Percentiles rank a stretch among this genome's conserved stretches.
Conservation (phyloP, 2,113 vertebrate species). For the Cavia porcellus region DNA sequence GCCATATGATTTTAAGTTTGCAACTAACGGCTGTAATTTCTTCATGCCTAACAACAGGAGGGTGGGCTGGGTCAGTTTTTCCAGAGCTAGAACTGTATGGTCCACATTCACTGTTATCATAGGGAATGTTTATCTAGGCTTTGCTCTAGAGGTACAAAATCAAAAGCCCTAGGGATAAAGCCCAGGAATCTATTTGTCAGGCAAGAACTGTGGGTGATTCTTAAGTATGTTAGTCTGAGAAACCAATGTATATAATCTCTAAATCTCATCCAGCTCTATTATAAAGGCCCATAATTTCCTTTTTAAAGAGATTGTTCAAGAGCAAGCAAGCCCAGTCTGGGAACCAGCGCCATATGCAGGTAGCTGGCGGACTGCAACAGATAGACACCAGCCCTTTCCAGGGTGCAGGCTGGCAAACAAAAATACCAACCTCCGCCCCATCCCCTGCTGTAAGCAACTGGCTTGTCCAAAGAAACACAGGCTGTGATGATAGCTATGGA, state of each 20-base stretch:
- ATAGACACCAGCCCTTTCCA: no score
- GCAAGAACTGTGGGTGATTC: not conserved
- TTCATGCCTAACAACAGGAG: not conserved
- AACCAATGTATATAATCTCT: not conserved
- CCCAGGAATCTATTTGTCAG: not conserved
- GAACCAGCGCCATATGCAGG: no score
- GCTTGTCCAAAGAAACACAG: no score
- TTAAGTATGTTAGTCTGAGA: not conserved
- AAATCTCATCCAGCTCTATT: not conserved
- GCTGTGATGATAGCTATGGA: no score
- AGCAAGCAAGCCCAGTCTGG: no score
- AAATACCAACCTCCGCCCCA: no score
- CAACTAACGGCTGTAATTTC: not conserved
- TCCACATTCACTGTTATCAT: not conserved
- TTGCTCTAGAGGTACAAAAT: not conserved
- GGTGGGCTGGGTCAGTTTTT: not conserved
- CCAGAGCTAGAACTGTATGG: not conserved
- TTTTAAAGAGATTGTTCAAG: not conserved
- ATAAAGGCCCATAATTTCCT: not conserved
- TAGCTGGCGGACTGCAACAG: no score
- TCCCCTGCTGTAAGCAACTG: no score
- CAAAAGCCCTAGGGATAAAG: not conserved
- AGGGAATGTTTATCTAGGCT: not conserved
- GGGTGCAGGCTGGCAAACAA: no score
- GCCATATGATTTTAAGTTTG: not conserved